phyloP scores from a whole-genome alignment of 2,888 invertebrate genomes.

The Drosophila pseudotalamancana region DNA sequence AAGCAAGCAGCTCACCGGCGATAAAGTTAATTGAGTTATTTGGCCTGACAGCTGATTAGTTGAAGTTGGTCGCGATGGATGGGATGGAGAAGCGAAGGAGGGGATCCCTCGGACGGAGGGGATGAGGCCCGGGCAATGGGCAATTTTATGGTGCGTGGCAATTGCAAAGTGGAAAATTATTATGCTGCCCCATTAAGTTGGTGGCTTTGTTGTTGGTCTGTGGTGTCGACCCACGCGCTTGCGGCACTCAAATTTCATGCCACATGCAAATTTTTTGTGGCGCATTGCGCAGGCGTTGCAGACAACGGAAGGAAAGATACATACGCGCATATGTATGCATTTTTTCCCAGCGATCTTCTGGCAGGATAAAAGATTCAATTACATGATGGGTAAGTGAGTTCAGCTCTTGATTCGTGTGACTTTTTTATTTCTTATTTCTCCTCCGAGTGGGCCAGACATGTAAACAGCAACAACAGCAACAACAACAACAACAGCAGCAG shows the following conservation, averaged over 20 bases:
- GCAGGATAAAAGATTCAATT: conserved; percentile 77
- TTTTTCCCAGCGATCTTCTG: conserved; percentile 67
- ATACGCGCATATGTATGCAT: neutral
- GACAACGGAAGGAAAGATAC: conserved; percentile 2
- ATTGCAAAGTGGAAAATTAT: conserved; percentile 77
- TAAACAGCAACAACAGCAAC: conserved; percentile 47
- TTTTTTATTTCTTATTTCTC: conserved; percentile 20
- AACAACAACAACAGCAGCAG: conserved; percentile 12
- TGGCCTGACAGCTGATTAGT: conserved; percentile 77
- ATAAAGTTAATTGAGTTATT: conserved; percentile 81
- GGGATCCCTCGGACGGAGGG: neutral
- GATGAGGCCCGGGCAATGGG: conserved; percentile 4
- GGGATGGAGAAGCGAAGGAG: neutral
- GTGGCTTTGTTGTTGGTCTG: conserved; percentile 48
- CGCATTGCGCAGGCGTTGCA: conserved; percentile 51
- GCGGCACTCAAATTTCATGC: conserved; percentile 58
- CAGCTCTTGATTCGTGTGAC: conserved; percentile 61
- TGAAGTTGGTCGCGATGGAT: conserved; percentile 42
- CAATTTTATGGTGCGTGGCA: conserved; percentile 59
- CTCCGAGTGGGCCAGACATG: conserved; percentile 61
- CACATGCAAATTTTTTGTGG: conserved; percentile 51
- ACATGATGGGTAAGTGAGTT: conserved; percentile 55
- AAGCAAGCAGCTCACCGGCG: conserved; percentile 26
- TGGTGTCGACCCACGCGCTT: conserved; percentile 45
- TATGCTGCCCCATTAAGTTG: conserved; percentile 73